Conservation (phyloP, 2,797 vertebrate genomes). For the Trematomus bernacchii region DNA sequence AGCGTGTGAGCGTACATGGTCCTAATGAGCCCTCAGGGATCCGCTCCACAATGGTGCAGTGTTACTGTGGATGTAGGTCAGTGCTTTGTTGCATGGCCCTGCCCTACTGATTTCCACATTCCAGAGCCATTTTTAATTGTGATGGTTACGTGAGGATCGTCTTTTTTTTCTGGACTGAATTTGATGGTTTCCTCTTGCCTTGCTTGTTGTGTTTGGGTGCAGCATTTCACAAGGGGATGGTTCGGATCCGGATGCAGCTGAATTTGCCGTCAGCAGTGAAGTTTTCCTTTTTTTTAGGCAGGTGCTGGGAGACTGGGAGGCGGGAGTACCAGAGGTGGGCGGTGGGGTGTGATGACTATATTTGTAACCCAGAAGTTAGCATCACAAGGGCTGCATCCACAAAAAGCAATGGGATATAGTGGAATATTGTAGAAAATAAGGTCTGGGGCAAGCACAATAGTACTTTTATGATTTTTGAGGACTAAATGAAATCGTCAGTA, state of each 20-base stretch:
- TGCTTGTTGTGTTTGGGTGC: constrained; percentile 45
- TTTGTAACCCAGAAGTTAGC: no score
- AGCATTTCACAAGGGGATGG: constrained; percentile 19
- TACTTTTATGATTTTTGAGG: no score
- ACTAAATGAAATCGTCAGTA: no score
- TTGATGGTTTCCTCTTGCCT: constrained; percentile 18
- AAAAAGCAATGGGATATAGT: no score
- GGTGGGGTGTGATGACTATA: constrained; percentile 6
- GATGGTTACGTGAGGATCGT: constrained; percentile 42
- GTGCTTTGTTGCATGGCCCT: constrained; percentile 60
- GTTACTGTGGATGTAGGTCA: constrained; percentile 83
- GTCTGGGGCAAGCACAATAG: no score
- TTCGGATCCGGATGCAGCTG: constrained; percentile 30
- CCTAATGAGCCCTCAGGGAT: constrained; percentile 81
- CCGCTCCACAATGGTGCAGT: constrained; percentile 79
- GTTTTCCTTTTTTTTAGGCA: constrained; percentile 8
- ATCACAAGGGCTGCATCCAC: no score
- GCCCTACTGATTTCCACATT: constrained; percentile 35
- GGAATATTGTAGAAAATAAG: no score
- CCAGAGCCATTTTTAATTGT: constrained; percentile 35
- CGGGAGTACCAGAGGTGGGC: not conserved
- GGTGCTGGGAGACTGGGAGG: not conserved
- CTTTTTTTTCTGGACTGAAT: constrained; percentile 15
- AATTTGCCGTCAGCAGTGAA: not conserved
- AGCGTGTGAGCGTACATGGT: constrained; percentile 72